These are phyloP conservation scores for Ylistrum balloti DNA, from an alignment of 1,140 invertebrate species.

Conservation along the genomic window DNA sequence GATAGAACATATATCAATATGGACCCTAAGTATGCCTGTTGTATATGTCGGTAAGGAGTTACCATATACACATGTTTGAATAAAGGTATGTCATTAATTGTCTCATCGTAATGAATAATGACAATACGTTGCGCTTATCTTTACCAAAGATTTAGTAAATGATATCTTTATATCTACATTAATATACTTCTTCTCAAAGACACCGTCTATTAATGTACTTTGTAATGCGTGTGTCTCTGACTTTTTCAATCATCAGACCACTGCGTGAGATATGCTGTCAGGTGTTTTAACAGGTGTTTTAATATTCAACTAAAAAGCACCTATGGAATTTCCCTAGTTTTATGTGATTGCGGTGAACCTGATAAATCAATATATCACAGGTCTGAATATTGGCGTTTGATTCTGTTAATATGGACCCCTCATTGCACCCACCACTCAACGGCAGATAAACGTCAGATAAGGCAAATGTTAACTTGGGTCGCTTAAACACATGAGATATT, in stretches of 20 bases:
- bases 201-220: background rate
- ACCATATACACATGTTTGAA: background rate
- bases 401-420: background rate
- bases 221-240: background rate
- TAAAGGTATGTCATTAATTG: background rate
- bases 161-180: background rate
- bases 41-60: background rate
- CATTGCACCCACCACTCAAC: background rate
- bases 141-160: background rate
- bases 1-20: too few species aligned
- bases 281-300: background rate
- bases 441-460: background rate
- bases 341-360: background rate
- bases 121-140: background rate
- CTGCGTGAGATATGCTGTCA: too few species aligned
- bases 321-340: background rate
- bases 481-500: conserved; percentile 21
- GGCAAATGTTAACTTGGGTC: background rate
- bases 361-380: background rate
- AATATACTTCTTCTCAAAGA: background rate
- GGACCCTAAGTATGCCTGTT: too few species aligned
- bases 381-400: background rate
- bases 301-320: background rate
- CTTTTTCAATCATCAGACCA: background rate
- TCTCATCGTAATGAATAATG: background rate